Base-by-base conservation (phyloP, 2,113 vertebrate genomes). In the Benitochromis conjunctus region DNA sequence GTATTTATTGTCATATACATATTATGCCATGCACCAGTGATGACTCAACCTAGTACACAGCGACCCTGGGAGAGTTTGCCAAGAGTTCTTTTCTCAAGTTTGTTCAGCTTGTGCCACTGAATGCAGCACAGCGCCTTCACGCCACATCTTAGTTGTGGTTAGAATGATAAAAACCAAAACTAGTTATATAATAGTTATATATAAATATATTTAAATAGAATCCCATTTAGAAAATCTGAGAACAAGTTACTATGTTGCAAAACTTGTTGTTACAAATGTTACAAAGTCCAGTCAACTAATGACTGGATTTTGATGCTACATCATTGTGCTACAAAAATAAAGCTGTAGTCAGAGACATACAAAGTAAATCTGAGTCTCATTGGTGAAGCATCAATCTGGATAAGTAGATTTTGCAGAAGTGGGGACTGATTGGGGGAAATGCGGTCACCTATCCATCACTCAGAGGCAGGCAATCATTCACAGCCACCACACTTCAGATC, bases 1-100 rank as follows among this genome's bases (percentile, higher is more conserved):
- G 55, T 83, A 76, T 89, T 88, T 91, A 86, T 82, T 92, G 79
- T 60, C 81, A 76, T 90, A 79, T 78, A 62, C 77, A 83, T 86
- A 84, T 81, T 62, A 85, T 66, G 51, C 46, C 76, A 81, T 79
- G 86, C 79, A 55, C 38, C 46, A 53, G 38, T n/a, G 80, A 80
- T 54, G 84, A 82, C 55, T 77, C 41, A 54, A 53, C 62, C 57
- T 5, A 14, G 58, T 58, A 80, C 56, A 84, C 24, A 74, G 36
- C 18, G 3, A 38, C 38, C 71, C 36, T 8, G 7, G 51, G 31
- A 58, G 58, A 13, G 2, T 51, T 55, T 76, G 26, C 54, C 79
- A 69, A 54, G 34, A n/a, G 55, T 24, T 69, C 0, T 74, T 74
- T 46, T 74, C 6, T 74, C 14, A 48, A 19, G 69, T 74, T 74